Conservation (phyloP, 2,888 invertebrate species). For the Pristionchus fissidentatus region DNA sequence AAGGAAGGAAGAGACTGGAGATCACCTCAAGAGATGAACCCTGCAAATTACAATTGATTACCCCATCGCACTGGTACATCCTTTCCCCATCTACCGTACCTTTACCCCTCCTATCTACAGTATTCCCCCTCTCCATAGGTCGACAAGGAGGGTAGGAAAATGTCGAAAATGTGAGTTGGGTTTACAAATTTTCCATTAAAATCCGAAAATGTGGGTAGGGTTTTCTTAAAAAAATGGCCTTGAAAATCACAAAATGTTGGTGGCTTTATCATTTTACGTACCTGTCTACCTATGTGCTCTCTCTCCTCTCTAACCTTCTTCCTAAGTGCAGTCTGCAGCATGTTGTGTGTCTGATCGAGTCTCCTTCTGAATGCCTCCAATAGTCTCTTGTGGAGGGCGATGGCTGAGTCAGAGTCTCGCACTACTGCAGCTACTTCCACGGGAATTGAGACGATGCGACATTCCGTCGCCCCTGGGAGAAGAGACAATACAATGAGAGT, state of each 20-base stretch:
- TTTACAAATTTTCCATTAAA: no score
- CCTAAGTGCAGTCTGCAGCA: constrained; percentile 33
- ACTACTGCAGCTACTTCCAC: constrained; percentile 38
- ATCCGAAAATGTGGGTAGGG: no score
- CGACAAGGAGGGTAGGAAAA: no score
- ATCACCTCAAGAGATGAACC: constrained; percentile 29
- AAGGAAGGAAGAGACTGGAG: constrained; percentile 58
- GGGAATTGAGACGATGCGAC: constrained; percentile 16
- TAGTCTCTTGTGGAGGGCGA: constrained; percentile 31
- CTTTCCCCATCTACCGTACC: not conserved
- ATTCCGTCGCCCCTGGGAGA: constrained; percentile 15
- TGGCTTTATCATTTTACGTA: no score
- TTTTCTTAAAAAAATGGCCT: no score
- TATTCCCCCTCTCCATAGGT: not conserved
- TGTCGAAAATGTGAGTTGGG: no score
- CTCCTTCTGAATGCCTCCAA: constrained; percentile 43
- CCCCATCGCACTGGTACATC: not conserved
- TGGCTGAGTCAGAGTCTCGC: constrained; percentile 10
- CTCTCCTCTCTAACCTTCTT: constrained; percentile 30
- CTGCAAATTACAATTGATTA: not conserved
- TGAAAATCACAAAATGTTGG: no score
- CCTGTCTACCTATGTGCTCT: no score
- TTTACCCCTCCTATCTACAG: not conserved
- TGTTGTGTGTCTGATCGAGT: constrained; percentile 36
- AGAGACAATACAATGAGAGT: not conserved